Evolutionary conservation across 2,797 vertebrate species (phyloP).

Genomic region (Knipowitschia caucasica): DNA sequence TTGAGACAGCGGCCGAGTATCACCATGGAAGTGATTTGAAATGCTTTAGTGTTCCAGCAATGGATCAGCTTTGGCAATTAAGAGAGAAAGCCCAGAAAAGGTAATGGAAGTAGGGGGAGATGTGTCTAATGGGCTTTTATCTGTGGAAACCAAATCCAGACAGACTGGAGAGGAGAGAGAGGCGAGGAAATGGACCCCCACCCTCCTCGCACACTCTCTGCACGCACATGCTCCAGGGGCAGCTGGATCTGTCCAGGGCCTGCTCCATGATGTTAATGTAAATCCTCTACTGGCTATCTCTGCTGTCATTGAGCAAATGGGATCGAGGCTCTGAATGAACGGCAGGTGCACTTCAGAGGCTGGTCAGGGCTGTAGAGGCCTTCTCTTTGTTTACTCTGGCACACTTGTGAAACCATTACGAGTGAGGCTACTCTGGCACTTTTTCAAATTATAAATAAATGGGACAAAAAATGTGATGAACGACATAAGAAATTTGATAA

Average conservation of each 20-base stretch:
- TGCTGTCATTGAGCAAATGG: constrained; percentile 63
- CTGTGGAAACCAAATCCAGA: constrained; percentile 82
- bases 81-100: constrained; percentile 70
- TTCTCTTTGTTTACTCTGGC: constrained; percentile 24
- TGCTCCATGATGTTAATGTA: constrained; percentile 68
- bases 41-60: constrained; percentile 69
- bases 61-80: constrained; percentile 74
- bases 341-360: constrained; percentile 58
- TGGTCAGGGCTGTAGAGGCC: constrained; percentile 42
- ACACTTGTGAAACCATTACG: constrained; percentile 21
- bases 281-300: constrained; percentile 64
- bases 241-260: constrained; percentile 67
- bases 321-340: constrained; percentile 61
- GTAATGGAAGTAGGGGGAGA: constrained; percentile 77
- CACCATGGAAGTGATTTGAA: constrained; percentile 68
- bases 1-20: constrained; percentile 60
- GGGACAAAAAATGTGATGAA: constrained; percentile 24
- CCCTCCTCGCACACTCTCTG: background rate
- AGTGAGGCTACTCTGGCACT: constrained; percentile 25
- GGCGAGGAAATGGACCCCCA: constrained; percentile 61
- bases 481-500: constrained; percentile 19
- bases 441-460: constrained; percentile 14
- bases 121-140: constrained; percentile 85
- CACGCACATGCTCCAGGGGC: constrained; percentile 46
- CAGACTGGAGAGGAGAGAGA: constrained; percentile 58